A percentile compares a stretch with the other conserved stretches of the same genome.
Evolutionary conservation across 2,888 invertebrate species (phyloP).

Genomic region (Sisyra terminalis): DNA sequence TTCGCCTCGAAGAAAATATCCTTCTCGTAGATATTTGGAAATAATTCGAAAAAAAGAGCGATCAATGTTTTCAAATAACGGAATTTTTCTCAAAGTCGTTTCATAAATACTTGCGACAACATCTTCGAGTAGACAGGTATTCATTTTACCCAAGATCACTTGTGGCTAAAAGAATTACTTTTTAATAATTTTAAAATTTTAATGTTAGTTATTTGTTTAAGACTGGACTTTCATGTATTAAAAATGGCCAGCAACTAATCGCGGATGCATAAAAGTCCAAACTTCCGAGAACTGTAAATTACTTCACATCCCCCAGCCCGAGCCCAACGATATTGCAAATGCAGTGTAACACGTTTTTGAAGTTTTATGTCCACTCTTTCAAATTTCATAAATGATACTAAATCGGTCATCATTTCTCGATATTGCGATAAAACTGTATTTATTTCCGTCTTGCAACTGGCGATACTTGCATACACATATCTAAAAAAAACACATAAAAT

Average conservation of each 20-base stretch:
- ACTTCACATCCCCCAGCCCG: slow-evolving; percentile 29
- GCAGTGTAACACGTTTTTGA: slow-evolving; percentile 26
- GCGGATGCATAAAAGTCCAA: no score
- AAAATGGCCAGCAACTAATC: no score
- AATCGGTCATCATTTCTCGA: slow-evolving; percentile 30
- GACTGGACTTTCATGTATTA: no score
- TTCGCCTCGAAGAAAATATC: slow-evolving; percentile 33
- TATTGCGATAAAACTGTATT: slow-evolving; percentile 31
- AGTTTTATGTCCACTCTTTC: slow-evolving; percentile 27
- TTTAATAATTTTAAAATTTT: no score
- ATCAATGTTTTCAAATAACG: slow-evolving; percentile 34
- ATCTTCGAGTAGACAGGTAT: slow-evolving; percentile 35
- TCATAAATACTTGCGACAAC: slow-evolving; percentile 35
- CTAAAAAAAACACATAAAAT: slow-evolving; percentile 32
- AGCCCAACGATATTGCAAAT: slow-evolving; percentile 35
- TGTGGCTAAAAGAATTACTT: slow-evolving; percentile 16
- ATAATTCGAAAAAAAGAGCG: slow-evolving; percentile 35
- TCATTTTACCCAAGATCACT: slow-evolving; percentile 21
- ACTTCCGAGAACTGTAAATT: no score
- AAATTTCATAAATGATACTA: slow-evolving; percentile 28
- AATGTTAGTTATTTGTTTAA: no score
- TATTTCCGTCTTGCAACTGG: slow-evolving; percentile 31
- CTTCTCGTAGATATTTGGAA: slow-evolving; percentile 32
- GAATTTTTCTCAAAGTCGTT: slow-evolving; percentile 32
- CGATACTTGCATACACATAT: slow-evolving; percentile 26